A percentile compares a stretch with the other conserved stretches of the same genome.
Evolutionary conservation across 2,113 vertebrate species (phyloP).

Genomic region (Cottus gobio): DNA sequence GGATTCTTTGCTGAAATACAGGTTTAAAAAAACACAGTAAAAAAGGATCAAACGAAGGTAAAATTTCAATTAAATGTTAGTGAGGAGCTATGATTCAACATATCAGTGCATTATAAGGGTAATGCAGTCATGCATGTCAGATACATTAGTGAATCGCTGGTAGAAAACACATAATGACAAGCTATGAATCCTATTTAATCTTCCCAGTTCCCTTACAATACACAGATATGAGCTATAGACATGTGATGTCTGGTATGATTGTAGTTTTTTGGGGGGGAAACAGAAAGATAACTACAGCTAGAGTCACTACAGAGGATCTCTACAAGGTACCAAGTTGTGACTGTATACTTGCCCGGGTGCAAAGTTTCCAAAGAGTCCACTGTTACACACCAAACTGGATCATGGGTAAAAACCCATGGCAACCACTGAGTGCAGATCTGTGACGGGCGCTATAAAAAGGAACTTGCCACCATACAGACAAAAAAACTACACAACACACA

Average conservation of each 20-base stretch:
- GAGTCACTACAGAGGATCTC: constrained; percentile 49
- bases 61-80: constrained; percentile 22
- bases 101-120: constrained; percentile 29
- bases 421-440: constrained; percentile 71
- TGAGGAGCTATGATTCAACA: constrained; percentile 17
- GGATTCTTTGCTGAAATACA: background rate
- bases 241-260: background rate
- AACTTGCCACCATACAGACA: constrained; percentile 53
- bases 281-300: constrained; percentile 52
- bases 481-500: constrained; percentile 8
- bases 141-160: background rate
- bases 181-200: background rate
- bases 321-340: constrained; percentile 57
- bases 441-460: constrained; percentile 57
- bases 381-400: constrained; percentile 69
- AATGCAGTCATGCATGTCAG: background rate
- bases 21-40: background rate
- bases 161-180: background rate
- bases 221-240: constrained; percentile 1
- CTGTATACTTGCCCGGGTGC: constrained; percentile 78
- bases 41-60: background rate
- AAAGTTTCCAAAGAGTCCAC: constrained; percentile 76
- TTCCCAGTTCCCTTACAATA: constrained; percentile 23
- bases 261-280: background rate
- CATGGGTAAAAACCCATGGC: constrained; percentile 65